Evolutionary conservation across 2,888 invertebrate species (phyloP).

Genomic region (Hyposoter dolosus): DNA sequence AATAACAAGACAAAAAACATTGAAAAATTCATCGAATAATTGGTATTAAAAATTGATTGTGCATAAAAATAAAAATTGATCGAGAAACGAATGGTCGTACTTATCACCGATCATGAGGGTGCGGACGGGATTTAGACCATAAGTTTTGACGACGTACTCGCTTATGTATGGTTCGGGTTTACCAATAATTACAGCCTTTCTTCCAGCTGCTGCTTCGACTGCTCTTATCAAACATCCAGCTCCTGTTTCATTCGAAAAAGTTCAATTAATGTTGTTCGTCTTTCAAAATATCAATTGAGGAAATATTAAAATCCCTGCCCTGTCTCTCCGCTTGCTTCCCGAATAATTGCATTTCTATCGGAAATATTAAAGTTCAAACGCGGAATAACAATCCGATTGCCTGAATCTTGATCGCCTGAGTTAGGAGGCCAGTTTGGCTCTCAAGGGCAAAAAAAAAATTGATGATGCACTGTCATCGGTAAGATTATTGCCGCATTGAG

Average conservation of each 20-base stretch:
- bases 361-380: too few species aligned
- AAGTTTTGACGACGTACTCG: slow-evolving; percentile 89
- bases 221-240: slow-evolving; percentile 95
- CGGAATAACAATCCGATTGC: too few species aligned
- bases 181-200: slow-evolving; percentile 93
- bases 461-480: too few species aligned
- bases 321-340: neutral
- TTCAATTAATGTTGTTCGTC: neutral
- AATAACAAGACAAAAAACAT: neutral
- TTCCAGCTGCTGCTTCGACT: slow-evolving; percentile 92
- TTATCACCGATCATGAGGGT: slow-evolving; percentile 97
- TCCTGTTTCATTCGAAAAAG: slow-evolving; percentile 85
- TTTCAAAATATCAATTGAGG: neutral
- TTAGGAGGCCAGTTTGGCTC: neutral
- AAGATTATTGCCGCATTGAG: too few species aligned
- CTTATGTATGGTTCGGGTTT: slow-evolving; percentile 95
- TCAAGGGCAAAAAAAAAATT: neutral
- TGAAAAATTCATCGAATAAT: neutral
- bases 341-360: neutral
- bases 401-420: neutral
- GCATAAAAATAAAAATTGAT: neutral
- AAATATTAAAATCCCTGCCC: neutral
- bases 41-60: neutral
- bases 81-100: slow-evolving; percentile 79
- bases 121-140: slow-evolving; percentile 91